A percentile compares a stretch with the other conserved stretches of the same genome.
Evolutionary conservation across 2,113 vertebrate genomes (phyloP).

Genomic region (Misgurnus anguillicaudatus): DNA sequence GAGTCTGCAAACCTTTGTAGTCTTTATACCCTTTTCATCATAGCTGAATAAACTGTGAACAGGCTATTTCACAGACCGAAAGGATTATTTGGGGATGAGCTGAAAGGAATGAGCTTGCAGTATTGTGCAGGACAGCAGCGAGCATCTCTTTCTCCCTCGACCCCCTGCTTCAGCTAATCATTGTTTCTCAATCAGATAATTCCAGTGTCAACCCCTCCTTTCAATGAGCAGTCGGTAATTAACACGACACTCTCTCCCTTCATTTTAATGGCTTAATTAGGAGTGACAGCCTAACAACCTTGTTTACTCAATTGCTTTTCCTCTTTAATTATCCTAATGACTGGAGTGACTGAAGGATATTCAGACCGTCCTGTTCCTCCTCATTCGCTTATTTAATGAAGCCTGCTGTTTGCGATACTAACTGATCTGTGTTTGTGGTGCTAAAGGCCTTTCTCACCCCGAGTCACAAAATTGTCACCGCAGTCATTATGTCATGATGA

Average conservation of each 20-base stretch:
- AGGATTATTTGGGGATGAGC: slow-evolving; percentile 70
- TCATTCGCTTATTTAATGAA: slow-evolving; percentile 73
- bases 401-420: slow-evolving; percentile 23
- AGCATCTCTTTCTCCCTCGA: slow-evolving; percentile 61
- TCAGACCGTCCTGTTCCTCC: slow-evolving; percentile 73
- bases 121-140: slow-evolving; percentile 17
- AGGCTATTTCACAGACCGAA: slow-evolving; percentile 65
- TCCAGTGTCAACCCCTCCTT: slow-evolving; percentile 74
- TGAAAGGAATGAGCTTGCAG: slow-evolving; percentile 58
- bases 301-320: slow-evolving; percentile 98
- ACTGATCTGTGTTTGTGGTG: slow-evolving; percentile 14
- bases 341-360: slow-evolving; percentile 75
- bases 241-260: slow-evolving; percentile 86
- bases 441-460: slow-evolving; percentile 19
- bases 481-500: slow-evolving; percentile 18
- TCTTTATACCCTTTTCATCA: slow-evolving; percentile 26
- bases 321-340: slow-evolving; percentile 98
- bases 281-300: slow-evolving; percentile 89
- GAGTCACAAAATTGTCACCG: slow-evolving; percentile 17
- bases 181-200: slow-evolving; percentile 86
- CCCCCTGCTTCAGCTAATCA: slow-evolving; percentile 78
- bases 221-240: slow-evolving; percentile 85
- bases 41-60: slow-evolving; percentile 39
- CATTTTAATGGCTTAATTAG: slow-evolving; percentile 96
- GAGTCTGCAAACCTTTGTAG: not conserved